Evolutionary conservation across 2,113 vertebrate species (phyloP).

Genomic region (Clarias gariepinus): DNA sequence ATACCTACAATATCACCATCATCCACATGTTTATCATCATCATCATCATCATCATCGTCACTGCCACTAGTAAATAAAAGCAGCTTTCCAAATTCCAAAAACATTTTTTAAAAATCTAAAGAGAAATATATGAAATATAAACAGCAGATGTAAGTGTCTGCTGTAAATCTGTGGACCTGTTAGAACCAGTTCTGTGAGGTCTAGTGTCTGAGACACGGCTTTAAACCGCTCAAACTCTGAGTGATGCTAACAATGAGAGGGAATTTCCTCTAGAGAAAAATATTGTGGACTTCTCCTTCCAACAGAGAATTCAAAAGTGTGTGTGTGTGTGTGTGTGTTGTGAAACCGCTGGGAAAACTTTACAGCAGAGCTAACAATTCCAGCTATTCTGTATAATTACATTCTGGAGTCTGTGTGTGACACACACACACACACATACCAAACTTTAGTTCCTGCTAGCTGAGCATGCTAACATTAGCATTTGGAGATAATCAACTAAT

Average conservation of each 20-base stretch:
- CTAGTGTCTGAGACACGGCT: neutral
- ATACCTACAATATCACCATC: neutral
- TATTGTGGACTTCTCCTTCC: neutral
- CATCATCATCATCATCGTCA: neutral
- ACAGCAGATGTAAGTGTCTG: neutral
- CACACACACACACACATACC: conserved; percentile 2
- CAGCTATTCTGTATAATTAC: conserved; percentile 15
- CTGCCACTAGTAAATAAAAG: neutral
- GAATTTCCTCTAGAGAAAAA: neutral
- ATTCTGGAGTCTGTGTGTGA: neutral
- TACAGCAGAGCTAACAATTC: neutral
- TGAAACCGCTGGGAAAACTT: neutral
- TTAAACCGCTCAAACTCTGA: neutral
- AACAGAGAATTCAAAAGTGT: neutral
- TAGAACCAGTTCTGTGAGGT: neutral
- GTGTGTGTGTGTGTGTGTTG: conserved; percentile 17
- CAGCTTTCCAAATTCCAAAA: neutral
- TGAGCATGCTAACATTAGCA: neutral
- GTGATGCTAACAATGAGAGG: neutral
- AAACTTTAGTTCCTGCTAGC: neutral
- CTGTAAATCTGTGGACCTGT: neutral
- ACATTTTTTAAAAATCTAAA: too few relatives aligned
- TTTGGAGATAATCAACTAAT: neutral
- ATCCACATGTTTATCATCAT: neutral
- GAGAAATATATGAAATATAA: neutral